Percentiles rank a stretch among this genome's conserved stretches.
These are phyloP conservation scores for Etia nguti DNA, from an alignment of 2,113 vertebrate species.

Conservation along the genomic window DNA sequence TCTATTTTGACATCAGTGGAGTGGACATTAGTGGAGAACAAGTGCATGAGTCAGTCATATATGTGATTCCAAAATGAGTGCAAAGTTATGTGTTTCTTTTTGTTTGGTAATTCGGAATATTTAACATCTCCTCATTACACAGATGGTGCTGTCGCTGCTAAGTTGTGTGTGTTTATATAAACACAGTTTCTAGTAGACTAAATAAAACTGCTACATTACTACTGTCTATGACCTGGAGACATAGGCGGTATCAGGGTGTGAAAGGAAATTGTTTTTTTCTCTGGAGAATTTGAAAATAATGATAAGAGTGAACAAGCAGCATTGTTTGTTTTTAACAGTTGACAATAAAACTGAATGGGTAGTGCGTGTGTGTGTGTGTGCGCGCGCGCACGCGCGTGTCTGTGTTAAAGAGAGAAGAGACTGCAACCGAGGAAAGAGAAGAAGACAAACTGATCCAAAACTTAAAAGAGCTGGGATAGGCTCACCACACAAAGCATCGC, in stretches of 20 bases:
- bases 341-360: neutral
- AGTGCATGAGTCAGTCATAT: neutral
- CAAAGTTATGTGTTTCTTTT: neutral
- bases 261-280: neutral
- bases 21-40: neutral
- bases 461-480: neutral
- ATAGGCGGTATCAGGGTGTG: neutral
- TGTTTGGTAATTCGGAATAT: neutral
- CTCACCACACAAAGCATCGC: constrained; percentile 12
- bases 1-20: neutral
- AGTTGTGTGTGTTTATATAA: neutral
- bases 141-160: neutral
- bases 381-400: neutral
- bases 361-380: neutral
- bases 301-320: neutral
- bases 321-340: neutral
- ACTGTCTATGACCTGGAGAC: neutral
- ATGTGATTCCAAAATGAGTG: neutral
- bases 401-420: neutral
- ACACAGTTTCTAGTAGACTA: neutral
- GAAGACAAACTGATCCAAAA: constrained; percentile 20
- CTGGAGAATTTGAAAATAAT: neutral
- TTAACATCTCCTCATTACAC: neutral
- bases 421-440: neutral
- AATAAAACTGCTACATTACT: neutral